A percentile compares a stretch with the other conserved stretches of the same genome.
These are phyloP conservation scores for Lamellibrachia columna DNA, from an alignment of 2,888 invertebrate genomes.

Conservation along the genomic window DNA sequence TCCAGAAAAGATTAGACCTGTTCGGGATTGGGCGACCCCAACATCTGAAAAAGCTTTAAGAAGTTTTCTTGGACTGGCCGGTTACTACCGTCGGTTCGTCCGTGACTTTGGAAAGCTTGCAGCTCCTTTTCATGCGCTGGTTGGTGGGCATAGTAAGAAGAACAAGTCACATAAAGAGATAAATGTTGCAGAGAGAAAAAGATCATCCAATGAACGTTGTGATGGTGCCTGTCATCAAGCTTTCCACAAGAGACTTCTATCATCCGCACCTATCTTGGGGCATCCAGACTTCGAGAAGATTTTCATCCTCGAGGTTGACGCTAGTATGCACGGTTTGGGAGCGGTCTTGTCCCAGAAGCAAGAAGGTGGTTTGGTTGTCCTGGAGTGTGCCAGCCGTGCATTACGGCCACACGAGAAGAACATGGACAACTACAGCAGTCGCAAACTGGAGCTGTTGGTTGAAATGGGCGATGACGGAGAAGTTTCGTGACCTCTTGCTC, in stretches of 20 bases:
- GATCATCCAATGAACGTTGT: not conserved
- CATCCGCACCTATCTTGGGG: constrained; percentile 38
- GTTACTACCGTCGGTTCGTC: too few species aligned
- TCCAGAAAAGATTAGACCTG: not conserved
- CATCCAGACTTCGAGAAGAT: constrained; percentile 40
- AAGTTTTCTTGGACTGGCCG: too few species aligned
- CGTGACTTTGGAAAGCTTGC: too few species aligned
- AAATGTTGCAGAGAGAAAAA: too few species aligned
- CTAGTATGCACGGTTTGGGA: constrained; percentile 38
- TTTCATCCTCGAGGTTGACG: constrained; percentile 42
- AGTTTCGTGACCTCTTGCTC: constrained; percentile 25
- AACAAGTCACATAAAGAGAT: too few species aligned
- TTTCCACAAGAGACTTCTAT: constrained; percentile 32
- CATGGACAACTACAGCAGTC: too few species aligned
- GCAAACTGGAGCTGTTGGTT: constrained; percentile 24
- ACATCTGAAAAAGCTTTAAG: too few species aligned
- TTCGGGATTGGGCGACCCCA: too few species aligned
- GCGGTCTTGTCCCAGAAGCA: constrained; percentile 42
- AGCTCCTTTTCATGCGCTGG: too few species aligned
- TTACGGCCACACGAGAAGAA: too few species aligned
- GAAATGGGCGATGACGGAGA: constrained; percentile 40
- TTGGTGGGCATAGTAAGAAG: too few species aligned
- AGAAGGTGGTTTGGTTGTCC: constrained; percentile 29
- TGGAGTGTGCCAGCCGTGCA: constrained; percentile 39
- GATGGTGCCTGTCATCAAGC: not conserved